A percentile compares a stretch with the other conserved stretches of the same genome.
Evolutionary conservation across 2,888 invertebrate species (phyloP).

Genomic region (Phortica okadai): DNA sequence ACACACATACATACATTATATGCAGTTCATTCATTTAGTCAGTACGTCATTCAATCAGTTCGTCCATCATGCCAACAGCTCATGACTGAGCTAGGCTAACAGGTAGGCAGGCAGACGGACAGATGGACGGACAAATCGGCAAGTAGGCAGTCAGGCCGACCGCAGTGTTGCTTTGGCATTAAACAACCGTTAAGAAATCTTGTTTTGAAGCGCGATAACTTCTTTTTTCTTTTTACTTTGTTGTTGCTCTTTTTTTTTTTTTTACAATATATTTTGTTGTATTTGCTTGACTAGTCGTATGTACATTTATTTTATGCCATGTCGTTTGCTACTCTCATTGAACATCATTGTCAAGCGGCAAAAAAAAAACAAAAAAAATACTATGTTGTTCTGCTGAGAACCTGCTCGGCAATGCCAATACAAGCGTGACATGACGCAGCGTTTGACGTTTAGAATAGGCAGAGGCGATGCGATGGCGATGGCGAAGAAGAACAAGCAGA

Average conservation of each 20-base stretch:
- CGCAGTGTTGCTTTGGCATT: slow-evolving; percentile 50
- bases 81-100: slow-evolving; percentile 13
- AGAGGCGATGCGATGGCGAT: too few relatives aligned
- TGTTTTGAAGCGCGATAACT: slow-evolving; percentile 62
- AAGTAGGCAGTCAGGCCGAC: neutral
- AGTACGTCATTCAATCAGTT: neutral
- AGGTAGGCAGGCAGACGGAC: slow-evolving; percentile 20
- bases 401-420: slow-evolving; percentile 10
- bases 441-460: neutral
- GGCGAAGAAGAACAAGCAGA: too few relatives aligned
- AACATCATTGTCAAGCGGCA: slow-evolving; percentile 11
- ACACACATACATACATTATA: neutral
- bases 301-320: slow-evolving; percentile 2
- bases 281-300: slow-evolving; percentile 7
- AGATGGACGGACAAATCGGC: slow-evolving; percentile 4
- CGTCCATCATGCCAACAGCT: neutral
- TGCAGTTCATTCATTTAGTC: neutral
- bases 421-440: neutral
- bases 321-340: slow-evolving; percentile 5
- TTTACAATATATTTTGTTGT: slow-evolving; percentile 2
- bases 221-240: slow-evolving; percentile 37
- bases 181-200: slow-evolving; percentile 73
- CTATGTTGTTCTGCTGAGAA: slow-evolving; percentile 16
- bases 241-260: slow-evolving; percentile 16
- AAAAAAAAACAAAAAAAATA: neutral